These are phyloP conservation scores for Myiagra hebetior DNA, from an alignment of 2,113 vertebrate genomes.

Conservation along the genomic window DNA sequence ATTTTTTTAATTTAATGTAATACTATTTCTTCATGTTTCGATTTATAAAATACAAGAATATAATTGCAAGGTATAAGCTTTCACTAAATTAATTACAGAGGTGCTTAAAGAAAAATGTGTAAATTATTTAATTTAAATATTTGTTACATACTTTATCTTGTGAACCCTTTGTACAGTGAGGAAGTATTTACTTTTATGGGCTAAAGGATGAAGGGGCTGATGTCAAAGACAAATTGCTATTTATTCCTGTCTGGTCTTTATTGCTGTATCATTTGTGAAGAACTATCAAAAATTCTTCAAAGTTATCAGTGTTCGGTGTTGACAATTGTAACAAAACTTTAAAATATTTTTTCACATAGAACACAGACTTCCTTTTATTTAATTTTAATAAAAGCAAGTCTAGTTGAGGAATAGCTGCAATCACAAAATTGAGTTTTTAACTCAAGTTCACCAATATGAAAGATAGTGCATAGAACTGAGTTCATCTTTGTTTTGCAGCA, in stretches of 20 bases:
- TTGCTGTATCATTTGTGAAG: not conserved
- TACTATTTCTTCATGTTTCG: not conserved
- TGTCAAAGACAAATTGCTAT: constrained; percentile 10
- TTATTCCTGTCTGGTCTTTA: constrained; percentile 16
- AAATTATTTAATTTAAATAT: constrained; percentile 63
- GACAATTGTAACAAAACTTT: not conserved
- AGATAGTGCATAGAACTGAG: not conserved
- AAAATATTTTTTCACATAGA: not conserved
- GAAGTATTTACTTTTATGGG: not conserved
- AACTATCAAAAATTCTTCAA: not conserved
- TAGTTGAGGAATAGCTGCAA: not conserved
- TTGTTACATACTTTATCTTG: constrained; percentile 7
- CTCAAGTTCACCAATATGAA: not conserved
- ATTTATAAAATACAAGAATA: constrained; percentile 29
- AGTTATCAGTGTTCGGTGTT: not conserved
- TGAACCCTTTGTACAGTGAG: constrained; percentile 13
- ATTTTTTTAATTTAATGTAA: constrained; percentile 6
- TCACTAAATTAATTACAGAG: constrained; percentile 40
- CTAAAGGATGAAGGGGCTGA: not conserved
- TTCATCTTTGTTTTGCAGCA: not conserved
- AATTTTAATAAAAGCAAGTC: not conserved
- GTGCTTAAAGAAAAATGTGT: constrained; percentile 42
- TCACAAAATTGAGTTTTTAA: not conserved
- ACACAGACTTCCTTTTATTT: not conserved
- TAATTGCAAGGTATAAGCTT: constrained; percentile 14